A percentile compares a stretch with the other conserved stretches of the same genome.
phyloP scores from a whole-genome alignment of 2,113 vertebrate species.

The Pteruthius melanotis region DNA sequence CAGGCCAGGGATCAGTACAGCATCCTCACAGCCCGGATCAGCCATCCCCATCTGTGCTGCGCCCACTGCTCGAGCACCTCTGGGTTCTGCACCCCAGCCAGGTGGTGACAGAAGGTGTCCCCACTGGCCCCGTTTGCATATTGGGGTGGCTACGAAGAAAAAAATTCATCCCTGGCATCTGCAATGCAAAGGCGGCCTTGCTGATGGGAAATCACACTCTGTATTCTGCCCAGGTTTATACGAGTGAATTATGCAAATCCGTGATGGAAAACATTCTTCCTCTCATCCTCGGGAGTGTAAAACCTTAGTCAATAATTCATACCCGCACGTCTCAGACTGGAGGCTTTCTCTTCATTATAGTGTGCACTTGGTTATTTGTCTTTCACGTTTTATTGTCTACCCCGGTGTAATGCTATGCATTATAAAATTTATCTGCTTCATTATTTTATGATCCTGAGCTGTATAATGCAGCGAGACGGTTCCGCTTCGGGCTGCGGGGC shows the following conservation, averaged over 20 bases:
- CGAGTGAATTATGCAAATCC: slow-evolving; percentile 82
- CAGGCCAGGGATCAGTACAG: neutral
- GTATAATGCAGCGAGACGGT: slow-evolving; percentile 13
- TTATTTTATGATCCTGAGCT: slow-evolving; percentile 71
- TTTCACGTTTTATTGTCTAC: slow-evolving; percentile 76
- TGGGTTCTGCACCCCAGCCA: neutral
- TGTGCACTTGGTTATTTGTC: slow-evolving; percentile 76
- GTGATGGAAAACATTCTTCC: slow-evolving; percentile 79
- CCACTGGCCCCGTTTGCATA: fast-evolving
- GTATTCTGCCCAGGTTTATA: slow-evolving; percentile 77
- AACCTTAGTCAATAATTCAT: slow-evolving; percentile 84
- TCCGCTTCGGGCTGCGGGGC: neutral
- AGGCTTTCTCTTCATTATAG: slow-evolving; percentile 80
- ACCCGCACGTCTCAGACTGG: slow-evolving; percentile 71
- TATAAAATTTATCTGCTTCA: slow-evolving; percentile 78
- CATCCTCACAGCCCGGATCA: neutral
- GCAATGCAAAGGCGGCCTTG: slow-evolving; percentile 41
- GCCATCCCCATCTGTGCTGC: neutral
- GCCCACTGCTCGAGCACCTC: neutral
- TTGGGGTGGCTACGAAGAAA: neutral
- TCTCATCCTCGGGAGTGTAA: slow-evolving; percentile 80
- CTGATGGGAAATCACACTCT: slow-evolving; percentile 62
- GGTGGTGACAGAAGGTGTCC: neutral
- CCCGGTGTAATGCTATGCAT: slow-evolving; percentile 72
- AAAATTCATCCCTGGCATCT: neutral